A percentile compares a stretch with the other conserved stretches of the same genome.
Conservation (phyloP, 2,888 invertebrate species). For the Drosophila colorata region DNA sequence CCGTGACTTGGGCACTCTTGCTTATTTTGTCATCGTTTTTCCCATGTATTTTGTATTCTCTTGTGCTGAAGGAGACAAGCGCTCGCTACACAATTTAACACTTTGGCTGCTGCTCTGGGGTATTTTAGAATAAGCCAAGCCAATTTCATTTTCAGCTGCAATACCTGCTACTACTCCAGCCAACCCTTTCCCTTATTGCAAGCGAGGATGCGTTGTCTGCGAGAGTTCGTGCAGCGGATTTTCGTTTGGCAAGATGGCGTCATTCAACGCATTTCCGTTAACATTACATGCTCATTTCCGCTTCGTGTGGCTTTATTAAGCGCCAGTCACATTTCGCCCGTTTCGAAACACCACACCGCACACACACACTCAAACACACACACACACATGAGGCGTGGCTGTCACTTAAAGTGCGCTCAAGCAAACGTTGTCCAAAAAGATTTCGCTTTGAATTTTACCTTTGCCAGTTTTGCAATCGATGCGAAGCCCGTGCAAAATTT, state of each 20-base stretch:
- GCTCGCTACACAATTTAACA: slow-evolving; percentile 73
- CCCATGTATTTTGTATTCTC: slow-evolving; percentile 8
- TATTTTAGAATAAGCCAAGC: slow-evolving; percentile 49
- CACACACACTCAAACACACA: slow-evolving; percentile 6
- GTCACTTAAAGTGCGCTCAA: slow-evolving; percentile 71
- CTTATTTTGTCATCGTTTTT: slow-evolving; percentile 11
- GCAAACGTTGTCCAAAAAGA: slow-evolving; percentile 63
- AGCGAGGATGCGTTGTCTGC: slow-evolving; percentile 28
- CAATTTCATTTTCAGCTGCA: slow-evolving; percentile 47
- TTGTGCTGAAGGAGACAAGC: slow-evolving; percentile 19
- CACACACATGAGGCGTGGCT: slow-evolving; percentile 38
- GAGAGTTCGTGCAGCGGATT: slow-evolving; percentile 38
- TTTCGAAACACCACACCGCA: neutral
- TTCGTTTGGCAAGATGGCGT: slow-evolving; percentile 68
- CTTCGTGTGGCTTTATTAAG: slow-evolving; percentile 76
- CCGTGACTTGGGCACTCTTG: neutral
- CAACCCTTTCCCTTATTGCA: no score
- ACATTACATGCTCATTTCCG: slow-evolving; percentile 81
- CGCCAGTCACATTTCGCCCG: slow-evolving; percentile 36
- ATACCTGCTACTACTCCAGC: no score
- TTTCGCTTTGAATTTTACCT: slow-evolving; percentile 24
- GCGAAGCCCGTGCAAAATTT: slow-evolving; percentile 19
- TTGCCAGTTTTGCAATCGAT: slow-evolving; percentile 46
- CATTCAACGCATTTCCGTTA: slow-evolving; percentile 79
- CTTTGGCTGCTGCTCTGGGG: slow-evolving; percentile 62